Evolutionary conservation across 2,113 vertebrate species (phyloP).

Genomic region (chimpanzee (Pan troglodytes)): NHGRI_mPanTro3-v2.1_pri NC_072417.2:31234001-31234500

Average conservation of each 20-base stretch:
- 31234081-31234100: slow-evolving; percentile 79
- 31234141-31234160: slow-evolving; percentile 53
- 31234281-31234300: not conserved
- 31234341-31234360: not conserved
- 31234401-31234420: not conserved
- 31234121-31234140: slow-evolving; percentile 76
- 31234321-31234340: not conserved
- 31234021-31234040: slow-evolving; percentile 67
- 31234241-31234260: not conserved
- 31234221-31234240: not conserved
- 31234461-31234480: not conserved
- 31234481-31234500: not conserved
- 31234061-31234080: slow-evolving; percentile 77
- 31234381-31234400: not conserved
- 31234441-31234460: not conserved
- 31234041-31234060: slow-evolving; percentile 79
- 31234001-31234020: slow-evolving; percentile 65
- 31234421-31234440: not conserved
- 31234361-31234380: not conserved
- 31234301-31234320: not conserved
- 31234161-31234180: not conserved
- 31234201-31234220: not conserved
- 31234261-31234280: not conserved
- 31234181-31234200: not conserved
- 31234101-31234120: slow-evolving; percentile 76